Base-by-base conservation (phyloP, 2,888 invertebrate genomes). In the Philopedon plagiatum region DNA sequence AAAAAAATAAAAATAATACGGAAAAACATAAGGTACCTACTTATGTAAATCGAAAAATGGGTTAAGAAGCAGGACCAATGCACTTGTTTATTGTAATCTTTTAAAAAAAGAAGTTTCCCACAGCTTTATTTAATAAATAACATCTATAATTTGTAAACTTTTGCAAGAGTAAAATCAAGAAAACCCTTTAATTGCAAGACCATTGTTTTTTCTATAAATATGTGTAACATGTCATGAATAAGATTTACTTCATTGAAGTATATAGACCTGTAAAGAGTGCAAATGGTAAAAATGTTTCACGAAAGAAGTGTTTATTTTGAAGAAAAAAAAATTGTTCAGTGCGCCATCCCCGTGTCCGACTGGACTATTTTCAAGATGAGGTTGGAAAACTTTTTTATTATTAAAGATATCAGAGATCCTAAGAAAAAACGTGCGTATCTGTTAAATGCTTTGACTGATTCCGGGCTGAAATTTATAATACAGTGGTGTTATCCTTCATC, bases 391-490 rank as follows among this genome's bases (percentile, higher is more conserved):
- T 29, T 54, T 15, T 29, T 54, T 51, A 5, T 29, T 15, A n/a
- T 51, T 15, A 51, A 51, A 15, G 51, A 51, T 8, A 15, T 51
- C 13, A 26, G 15, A 8, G 51, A 51, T 15, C 29, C 29, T 4
- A 26, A 51, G 29, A 51, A 51, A 29, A 51, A 51, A 51, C 21
- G 51, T 13, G 51, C 51, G 5, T 21, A 46, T 46, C 21, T 46
- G 8, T 29, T 51, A 29, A 51, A 51, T 9, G 15, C n/a, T 15
- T n/a, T 29, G 8, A 51, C 15, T 15, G 51, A 51, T 15, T 51
- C 29, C 5, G 51, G 51, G 4, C 29, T 51, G 9, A 51, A 51
- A 29, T 26, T 13, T 15, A 15, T 26, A 21, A 29, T 51, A 29
- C 51, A 51, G 15, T 8, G 51, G 15, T 51, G 51, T 51, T 51